Base-by-base conservation (phyloP, 2,888 invertebrate genomes). In the Patella caerulea region DNA sequence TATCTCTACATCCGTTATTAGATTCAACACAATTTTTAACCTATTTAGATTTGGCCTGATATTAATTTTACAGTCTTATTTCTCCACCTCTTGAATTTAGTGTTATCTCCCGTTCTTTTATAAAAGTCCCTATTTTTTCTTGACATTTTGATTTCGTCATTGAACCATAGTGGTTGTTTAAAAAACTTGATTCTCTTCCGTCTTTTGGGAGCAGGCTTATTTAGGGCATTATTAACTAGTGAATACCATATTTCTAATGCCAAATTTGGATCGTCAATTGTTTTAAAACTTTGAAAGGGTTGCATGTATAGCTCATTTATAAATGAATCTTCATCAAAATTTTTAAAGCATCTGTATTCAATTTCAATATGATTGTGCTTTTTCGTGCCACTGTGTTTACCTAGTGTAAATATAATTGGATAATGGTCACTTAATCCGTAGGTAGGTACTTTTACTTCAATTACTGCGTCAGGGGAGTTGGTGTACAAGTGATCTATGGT, bases 391-490 rank as follows among this genome's bases (percentile, higher is more conserved):
- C 34, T 34, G 34, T 34, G 34, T 34, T 34, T 34, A 34, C 15
- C n/a, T 7, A 65, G 7, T 3, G 14, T 9, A 65, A 65, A 65
- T 17, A 65, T 12, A 65, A 65, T 19, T 12, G 65, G 65, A 19
- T 65, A 65, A 65, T 65, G 65, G 24, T 65, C 65, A n/a, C 65
- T 65, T 12, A 65, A 19, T 7, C 65, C 65, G 24, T 65, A 65
- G 1, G 12, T 14, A 9, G 65, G 65, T 7, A 65, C 65, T 12
- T 65, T n/a, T 19, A 65, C 4, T n/a, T 65, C 65, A n/a, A 9
- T 12, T 29, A 55, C 55, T 55, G 3, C 17, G 17, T 56, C 56
- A 56, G 56, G 56, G n/a, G 11, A 56, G n/a, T 56, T 56, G 56
- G 56, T 56, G n/a, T 56, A 56, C 14, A 56, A 17, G n/a, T 56